Percentiles rank a stretch among this genome's conserved stretches.
phyloP scores from a whole-genome alignment of 1,140 invertebrate species.

The Aphis craccivora region DNA sequence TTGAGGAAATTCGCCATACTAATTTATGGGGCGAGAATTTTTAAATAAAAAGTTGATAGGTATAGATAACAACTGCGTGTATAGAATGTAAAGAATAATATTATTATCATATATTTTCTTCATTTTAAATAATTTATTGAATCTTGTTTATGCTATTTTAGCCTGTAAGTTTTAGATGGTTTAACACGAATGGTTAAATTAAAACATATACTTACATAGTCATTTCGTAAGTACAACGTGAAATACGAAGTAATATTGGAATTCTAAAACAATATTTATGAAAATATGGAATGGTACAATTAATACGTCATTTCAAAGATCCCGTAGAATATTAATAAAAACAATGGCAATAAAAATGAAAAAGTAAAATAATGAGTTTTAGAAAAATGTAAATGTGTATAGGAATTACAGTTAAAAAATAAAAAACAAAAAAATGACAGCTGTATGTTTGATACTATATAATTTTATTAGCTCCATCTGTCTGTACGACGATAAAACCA shows the following conservation, averaged over 20 bases:
- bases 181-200: neutral
- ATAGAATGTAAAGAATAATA: neutral
- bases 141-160: neutral
- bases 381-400: neutral
- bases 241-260: neutral
- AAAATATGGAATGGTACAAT: neutral
- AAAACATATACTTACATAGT: neutral
- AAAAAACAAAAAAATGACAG: slow-evolving; percentile 4
- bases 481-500: slow-evolving; percentile 19
- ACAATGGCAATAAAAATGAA: neutral
- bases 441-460: slow-evolving; percentile 26
- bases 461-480: slow-evolving; percentile 20
- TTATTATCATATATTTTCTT: neutral
- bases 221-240: too few relatives aligned
- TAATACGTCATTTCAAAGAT: neutral
- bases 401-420: neutral
- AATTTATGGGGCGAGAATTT: neutral
- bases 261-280: neutral
- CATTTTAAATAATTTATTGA: neutral
- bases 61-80: neutral
- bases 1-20: neutral
- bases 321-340: neutral
- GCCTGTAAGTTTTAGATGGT: neutral
- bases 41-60: neutral
- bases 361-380: neutral